phyloP scores from a whole-genome alignment of 2,888 invertebrate genomes.

The Coenonympha arcania region DNA sequence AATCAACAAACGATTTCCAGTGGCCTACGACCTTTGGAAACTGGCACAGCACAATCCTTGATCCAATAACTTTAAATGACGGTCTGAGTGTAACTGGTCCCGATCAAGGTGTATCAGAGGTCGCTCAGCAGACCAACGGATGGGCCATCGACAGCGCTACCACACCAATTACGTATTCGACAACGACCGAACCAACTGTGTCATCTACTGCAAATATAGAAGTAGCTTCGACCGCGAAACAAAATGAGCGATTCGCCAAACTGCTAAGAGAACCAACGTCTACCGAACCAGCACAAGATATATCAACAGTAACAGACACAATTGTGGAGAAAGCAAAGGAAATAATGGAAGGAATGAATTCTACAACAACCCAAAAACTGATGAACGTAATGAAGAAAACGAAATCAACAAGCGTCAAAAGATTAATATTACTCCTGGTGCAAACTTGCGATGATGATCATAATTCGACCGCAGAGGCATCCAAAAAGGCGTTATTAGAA shows the following conservation, averaged over 20 bases:
- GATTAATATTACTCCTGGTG: conserved; percentile 82
- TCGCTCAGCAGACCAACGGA: conserved; percentile 44
- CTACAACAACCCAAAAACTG: conserved; percentile 81
- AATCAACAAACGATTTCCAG: conserved; percentile 67
- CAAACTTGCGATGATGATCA: conserved; percentile 84
- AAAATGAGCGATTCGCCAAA: conserved; percentile 53
- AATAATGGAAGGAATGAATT: conserved; percentile 83
- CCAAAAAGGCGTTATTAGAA: conserved; percentile 79
- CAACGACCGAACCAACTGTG: conserved; percentile 47
- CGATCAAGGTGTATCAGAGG: conserved; percentile 40
- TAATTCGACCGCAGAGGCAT: conserved; percentile 80
- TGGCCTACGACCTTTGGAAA: conserved; percentile 64
- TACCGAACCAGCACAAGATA: conserved; percentile 71
- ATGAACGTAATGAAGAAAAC: conserved; percentile 88
- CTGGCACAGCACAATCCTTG: conserved; percentile 79
- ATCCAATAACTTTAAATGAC: conserved; percentile 82
- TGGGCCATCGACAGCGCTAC: conserved; percentile 46
- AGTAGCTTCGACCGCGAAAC: conserved; percentile 39
- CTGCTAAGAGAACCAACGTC: conserved; percentile 52
- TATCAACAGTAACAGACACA: conserved; percentile 78
- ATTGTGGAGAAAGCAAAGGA: conserved; percentile 81
- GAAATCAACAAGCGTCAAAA: conserved; percentile 81
- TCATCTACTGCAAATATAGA: conserved; percentile 50
- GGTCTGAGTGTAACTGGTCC: conserved; percentile 66
- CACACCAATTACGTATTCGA: conserved; percentile 42